Base-by-base conservation (phyloP, 1,140 invertebrate species). In the Caenorhabditis briggsae region DNA sequence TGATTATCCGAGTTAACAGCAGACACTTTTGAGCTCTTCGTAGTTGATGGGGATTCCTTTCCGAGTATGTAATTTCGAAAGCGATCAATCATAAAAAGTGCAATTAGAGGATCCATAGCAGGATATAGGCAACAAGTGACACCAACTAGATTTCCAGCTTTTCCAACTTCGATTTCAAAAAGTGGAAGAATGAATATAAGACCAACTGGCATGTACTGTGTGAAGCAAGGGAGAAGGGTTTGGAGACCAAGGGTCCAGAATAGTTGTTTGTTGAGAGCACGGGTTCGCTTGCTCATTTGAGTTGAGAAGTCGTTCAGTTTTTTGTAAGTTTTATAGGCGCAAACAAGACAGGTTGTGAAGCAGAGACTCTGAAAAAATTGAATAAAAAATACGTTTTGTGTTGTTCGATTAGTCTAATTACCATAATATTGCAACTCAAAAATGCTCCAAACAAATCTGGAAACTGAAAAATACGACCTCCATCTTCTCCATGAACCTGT, bases 341-440 rank as follows among this genome's bases (percentile, higher is more conserved):
- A 78, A 20, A 23, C 20, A 11, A 78, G 11, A n/a, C 70, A 78
- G 18, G 70, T 78, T 2, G 46, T 12, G 14, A 78, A 78, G 46
- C 70, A 78, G 14, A 53, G 7, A 11, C 18, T 50, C 70, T 78
- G 46, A 20, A 78, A 50, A 18, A 16, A 41, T 65, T 41, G 18
- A 6, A 25, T 70, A 43, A 53, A 5, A 14, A 16, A 2, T 14
- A 11, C 11, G 50, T 46, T 46, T 11, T n/a, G 18, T n/a, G 46
- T 70, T 46, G 5, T 2, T 33, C 1, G 33, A 33, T 3, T 33
- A 33, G 3, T 33, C 33, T 33, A 33, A 6, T 78, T 43, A 78
- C 70, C 70, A 78, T 50, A 23, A 78, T 78, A 78, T 23, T 50
- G n/a, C 70, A 78, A 20, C 70, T 78, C 43, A 78, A 50, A 50